These are phyloP conservation scores for Artemisiospiza belli DNA, from an alignment of 2,113 vertebrate genomes.

Conservation along the genomic window DNA sequence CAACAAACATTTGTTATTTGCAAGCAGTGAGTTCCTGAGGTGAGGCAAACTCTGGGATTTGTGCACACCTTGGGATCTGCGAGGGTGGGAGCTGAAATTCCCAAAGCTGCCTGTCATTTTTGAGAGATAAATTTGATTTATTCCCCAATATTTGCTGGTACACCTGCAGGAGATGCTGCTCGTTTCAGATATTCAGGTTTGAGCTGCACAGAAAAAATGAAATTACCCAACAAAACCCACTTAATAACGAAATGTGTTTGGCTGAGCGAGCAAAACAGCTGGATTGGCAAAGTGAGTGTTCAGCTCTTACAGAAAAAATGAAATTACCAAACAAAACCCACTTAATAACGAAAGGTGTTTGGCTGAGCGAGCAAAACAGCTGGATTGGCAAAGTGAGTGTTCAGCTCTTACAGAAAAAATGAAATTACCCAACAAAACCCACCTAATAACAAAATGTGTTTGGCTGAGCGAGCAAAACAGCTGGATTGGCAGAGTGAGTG, in stretches of 20 bases:
- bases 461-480: neutral
- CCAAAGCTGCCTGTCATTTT: neutral
- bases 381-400: neutral
- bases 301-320: neutral
- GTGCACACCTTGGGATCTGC: neutral
- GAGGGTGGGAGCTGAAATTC: neutral
- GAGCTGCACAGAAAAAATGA: neutral
- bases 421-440: neutral
- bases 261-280: neutral
- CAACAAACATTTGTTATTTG: too few relatives aligned
- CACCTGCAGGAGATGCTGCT: neutral
- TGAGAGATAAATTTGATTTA: neutral
- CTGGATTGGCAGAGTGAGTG: neutral
- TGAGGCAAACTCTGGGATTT: neutral
- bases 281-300: neutral
- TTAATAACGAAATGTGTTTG: neutral
- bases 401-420: neutral
- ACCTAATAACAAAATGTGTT: neutral
- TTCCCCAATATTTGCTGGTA: neutral
- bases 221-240: neutral
- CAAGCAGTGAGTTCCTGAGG: neutral
- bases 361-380: neutral
- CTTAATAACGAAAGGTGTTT: neutral
- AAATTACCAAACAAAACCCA: neutral
- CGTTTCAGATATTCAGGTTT: neutral